Evolutionary conservation across 92 coral and sea anemone genomes (phyloP), one percentile per base, ranked within the genome.

Genomic region (Porites lobata): DNA sequence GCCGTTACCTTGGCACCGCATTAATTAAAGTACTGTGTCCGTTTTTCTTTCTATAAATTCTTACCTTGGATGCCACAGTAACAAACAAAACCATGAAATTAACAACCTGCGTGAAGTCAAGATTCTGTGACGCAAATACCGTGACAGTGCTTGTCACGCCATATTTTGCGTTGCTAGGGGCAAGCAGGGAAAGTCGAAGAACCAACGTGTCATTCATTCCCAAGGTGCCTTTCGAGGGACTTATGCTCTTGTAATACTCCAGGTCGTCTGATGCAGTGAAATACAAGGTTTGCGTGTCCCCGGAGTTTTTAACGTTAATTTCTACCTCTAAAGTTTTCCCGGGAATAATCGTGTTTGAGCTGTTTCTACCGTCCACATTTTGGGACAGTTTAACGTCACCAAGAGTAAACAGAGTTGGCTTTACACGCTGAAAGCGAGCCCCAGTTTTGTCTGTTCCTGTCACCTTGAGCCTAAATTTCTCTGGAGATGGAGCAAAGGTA

Each of bases 31-130:
- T 6, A 8, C 3, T 1, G 32, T n/a, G 11, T 65, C 32, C 5
- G 69, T 21, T n/a, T 65, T 1, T 22, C 1, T 24, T 67, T 38
- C 43, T 14, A 67, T 22, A 22, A 6, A 6, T 15, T 21, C 71
- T 53, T 26, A 89, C 89, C 92, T 89, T 89, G 20, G 92, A 89
- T 14, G 86, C 86, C 18, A 89, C 92, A 65, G 92, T 78, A 22
- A 84, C 77, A 89, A 70, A 84, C 13, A 89, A 84, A 29, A 89
- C 92, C 85, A 89, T 59, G 54, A 89, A 89, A 71, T 84, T 79
- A 20, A 72, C 77, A 47, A 76, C 67, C 53, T 76, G 78, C 0
- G 77, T 54, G 74, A 52, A 64, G 67, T 11, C 65, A 19, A 86
- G 77, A 52, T 87, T 63, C 65, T 84, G 85, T 12, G 89, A 84